These are phyloP conservation scores for Chaetoderma sp. DNA, from an alignment of 2,888 invertebrate genomes.

Conservation along the genomic window DNA sequence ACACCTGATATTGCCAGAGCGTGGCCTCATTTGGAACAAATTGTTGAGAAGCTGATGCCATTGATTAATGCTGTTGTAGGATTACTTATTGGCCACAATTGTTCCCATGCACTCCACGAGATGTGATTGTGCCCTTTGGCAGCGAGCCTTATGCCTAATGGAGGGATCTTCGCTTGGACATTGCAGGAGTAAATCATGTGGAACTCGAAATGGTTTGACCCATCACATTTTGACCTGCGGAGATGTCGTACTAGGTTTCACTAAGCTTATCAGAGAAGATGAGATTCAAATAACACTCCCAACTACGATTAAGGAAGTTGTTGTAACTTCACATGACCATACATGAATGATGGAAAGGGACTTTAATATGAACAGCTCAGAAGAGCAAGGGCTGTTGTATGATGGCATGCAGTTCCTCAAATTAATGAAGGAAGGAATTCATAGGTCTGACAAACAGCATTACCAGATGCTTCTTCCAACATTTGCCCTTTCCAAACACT, in stretches of 20 bases:
- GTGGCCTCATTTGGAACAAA: slow-evolving; percentile 35
- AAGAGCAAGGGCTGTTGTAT: neutral
- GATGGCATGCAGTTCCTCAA: neutral
- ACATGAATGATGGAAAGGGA: neutral
- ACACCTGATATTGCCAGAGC: slow-evolving; percentile 29
- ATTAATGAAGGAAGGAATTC: neutral
- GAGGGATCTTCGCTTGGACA: slow-evolving; percentile 38
- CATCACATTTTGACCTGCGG: neutral
- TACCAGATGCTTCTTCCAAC: slow-evolving; percentile 1
- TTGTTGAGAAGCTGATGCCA: slow-evolving; percentile 26
- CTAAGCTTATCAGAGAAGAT: neutral
- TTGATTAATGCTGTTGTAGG: slow-evolving; percentile 30
- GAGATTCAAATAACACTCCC: neutral
- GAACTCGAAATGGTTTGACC: neutral
- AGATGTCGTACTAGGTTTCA: neutral
- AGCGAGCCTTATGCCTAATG: slow-evolving; percentile 33
- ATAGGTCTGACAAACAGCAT: neutral
- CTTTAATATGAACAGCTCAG: neutral
- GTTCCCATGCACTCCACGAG: slow-evolving; percentile 36
- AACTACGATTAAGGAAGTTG: neutral
- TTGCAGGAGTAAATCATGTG: slow-evolving; percentile 20
- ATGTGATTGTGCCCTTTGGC: slow-evolving; percentile 23
- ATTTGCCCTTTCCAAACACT: slow-evolving; percentile 18
- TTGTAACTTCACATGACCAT: neutral
- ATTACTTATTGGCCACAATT: slow-evolving; percentile 42